These are phyloP conservation scores for Trachythela sp. DNA, from an alignment of 64 coral and sea anemone genomes.

Conservation along the genomic window DNA sequence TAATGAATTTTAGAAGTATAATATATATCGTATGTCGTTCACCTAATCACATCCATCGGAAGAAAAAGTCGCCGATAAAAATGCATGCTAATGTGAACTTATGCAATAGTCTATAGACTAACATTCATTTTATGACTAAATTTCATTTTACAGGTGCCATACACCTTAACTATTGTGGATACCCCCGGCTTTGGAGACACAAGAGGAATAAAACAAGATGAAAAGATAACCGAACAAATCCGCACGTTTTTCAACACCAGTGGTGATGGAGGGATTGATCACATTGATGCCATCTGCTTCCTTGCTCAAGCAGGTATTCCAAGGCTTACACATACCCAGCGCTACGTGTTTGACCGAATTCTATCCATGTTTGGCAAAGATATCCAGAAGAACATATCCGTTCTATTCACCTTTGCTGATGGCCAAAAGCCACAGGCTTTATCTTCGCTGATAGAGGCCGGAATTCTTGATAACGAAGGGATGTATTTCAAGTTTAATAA, in stretches of 20 bases:
- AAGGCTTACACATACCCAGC: conserved; percentile 45
- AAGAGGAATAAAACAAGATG: conserved; percentile 48
- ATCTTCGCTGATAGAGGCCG: conserved; percentile 15
- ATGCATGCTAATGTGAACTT: too few relatives aligned
- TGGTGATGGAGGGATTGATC: conserved; percentile 45
- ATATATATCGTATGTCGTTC: too few relatives aligned
- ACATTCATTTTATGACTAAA: too few relatives aligned
- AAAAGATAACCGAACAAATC: conserved; percentile 37
- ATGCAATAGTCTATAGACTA: too few relatives aligned
- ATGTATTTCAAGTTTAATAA: conserved; percentile 44
- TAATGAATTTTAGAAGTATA: too few relatives aligned
- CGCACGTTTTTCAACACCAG: conserved; percentile 38
- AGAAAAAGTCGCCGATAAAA: too few relatives aligned
- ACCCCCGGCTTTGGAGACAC: conserved; percentile 53
- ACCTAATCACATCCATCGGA: too few relatives aligned
- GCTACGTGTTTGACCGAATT: conserved; percentile 52
- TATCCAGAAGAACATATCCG: conserved; percentile 49
- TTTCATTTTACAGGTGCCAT: neutral
- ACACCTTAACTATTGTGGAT: conserved; percentile 45
- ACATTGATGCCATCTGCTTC: conserved; percentile 54
- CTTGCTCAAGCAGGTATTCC: conserved; percentile 46
- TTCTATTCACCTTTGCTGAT: conserved; percentile 56
- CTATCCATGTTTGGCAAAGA: conserved; percentile 60
- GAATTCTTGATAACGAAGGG: neutral
- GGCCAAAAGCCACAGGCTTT: conserved; percentile 44